Evolutionary conservation across 2,113 vertebrate species (phyloP).

Genomic region (Mesitornis unicolor): DNA sequence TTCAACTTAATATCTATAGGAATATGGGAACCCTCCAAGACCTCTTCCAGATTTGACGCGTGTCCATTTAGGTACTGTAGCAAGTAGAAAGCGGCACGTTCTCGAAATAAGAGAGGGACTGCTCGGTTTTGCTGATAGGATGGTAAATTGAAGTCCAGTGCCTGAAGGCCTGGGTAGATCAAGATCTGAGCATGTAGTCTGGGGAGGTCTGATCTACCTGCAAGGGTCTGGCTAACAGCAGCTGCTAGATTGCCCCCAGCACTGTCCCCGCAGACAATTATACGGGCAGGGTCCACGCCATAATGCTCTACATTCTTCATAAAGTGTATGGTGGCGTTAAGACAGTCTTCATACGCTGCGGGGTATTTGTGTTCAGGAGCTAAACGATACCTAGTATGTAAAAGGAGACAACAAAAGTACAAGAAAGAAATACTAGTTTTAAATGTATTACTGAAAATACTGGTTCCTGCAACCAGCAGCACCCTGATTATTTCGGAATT

Average conservation of each 20-base stretch:
- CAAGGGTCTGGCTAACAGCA: conserved; percentile 75
- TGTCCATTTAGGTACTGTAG: conserved; percentile 71
- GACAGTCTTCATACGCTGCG: conserved; percentile 70
- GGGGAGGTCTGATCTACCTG: conserved; percentile 62
- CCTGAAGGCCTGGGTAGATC: conserved; percentile 80
- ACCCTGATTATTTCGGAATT: background rate
- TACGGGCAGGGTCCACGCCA: conserved; percentile 70
- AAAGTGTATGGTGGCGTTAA: conserved; percentile 78
- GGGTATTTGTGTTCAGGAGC: conserved; percentile 80
- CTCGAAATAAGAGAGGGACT: conserved; percentile 73
- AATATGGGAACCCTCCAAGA: conserved; percentile 74
- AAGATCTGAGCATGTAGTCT: conserved; percentile 82
- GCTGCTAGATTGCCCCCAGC: conserved; percentile 78
- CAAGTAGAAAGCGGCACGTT: conserved; percentile 61
- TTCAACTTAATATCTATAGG: conserved; percentile 68
- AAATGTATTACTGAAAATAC: background rate
- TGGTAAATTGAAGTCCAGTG: conserved; percentile 81
- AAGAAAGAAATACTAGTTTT: rapidly evolving
- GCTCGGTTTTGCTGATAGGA: conserved; percentile 82
- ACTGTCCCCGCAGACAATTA: conserved; percentile 82
- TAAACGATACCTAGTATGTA: conserved; percentile 77
- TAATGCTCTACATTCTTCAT: conserved; percentile 73
- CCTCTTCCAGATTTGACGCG: conserved; percentile 44
- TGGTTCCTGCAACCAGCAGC: background rate
- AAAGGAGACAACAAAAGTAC: background rate